Evolutionary conservation across 2,888 invertebrate species (phyloP).

Genomic region (Chrysina gloriosa): DNA sequence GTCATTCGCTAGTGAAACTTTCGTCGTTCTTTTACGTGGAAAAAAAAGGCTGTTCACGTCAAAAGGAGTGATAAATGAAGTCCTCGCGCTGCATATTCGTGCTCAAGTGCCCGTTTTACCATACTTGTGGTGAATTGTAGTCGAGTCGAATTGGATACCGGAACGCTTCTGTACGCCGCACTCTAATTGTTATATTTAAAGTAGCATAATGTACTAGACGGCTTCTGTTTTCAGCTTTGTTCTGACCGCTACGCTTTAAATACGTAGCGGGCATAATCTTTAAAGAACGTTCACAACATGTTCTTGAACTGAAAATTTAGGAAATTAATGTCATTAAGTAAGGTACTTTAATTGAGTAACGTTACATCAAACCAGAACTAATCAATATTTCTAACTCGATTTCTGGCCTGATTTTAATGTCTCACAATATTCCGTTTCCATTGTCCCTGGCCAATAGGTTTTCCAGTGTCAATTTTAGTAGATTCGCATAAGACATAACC

Average conservation of each 20-base stretch:
- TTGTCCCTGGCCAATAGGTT: too few relatives aligned
- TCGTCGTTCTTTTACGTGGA: conserved; percentile 17
- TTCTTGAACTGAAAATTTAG: too few relatives aligned
- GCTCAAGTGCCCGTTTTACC: conserved; percentile 45
- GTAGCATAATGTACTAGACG: neutral
- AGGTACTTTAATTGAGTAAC: too few relatives aligned
- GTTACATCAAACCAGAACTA: too few relatives aligned
- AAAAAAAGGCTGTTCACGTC: conserved; percentile 29
- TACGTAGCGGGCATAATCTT: neutral
- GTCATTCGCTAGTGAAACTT: conserved; percentile 26
- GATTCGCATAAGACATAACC: too few relatives aligned
- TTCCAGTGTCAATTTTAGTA: too few relatives aligned
- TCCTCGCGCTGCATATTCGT: conserved; percentile 43
- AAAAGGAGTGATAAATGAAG: conserved; percentile 45
- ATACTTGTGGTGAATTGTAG: conserved; percentile 13
- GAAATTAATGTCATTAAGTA: too few relatives aligned
- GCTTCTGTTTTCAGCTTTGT: neutral
- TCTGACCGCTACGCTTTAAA: neutral
- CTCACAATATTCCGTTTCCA: too few relatives aligned
- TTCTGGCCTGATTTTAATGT: too few relatives aligned
- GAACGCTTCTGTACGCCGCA: neutral
- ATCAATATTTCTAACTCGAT: too few relatives aligned
- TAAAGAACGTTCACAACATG: neutral
- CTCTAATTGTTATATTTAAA: conserved; percentile 15
- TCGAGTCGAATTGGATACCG: conserved; percentile 5